Conservation (phyloP, 1,140 invertebrate species). For the Acromyrmex heyeri region DNA sequence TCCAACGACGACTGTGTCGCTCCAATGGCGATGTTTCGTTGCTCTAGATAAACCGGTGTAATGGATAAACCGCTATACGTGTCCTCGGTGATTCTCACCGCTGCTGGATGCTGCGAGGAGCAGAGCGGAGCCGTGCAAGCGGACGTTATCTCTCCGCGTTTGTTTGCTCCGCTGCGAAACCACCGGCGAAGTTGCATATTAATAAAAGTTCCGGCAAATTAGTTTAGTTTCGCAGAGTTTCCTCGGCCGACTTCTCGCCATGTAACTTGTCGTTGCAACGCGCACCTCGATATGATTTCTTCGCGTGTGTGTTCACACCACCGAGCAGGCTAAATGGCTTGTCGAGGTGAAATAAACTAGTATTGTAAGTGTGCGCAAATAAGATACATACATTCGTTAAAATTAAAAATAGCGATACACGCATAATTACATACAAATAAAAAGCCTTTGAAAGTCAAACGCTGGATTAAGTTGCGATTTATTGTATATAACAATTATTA, state of each 20-base stretch:
- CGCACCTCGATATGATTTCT: slow-evolving; percentile 60
- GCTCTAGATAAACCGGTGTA: slow-evolving; percentile 61
- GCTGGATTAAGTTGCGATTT: no score
- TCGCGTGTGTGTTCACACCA: slow-evolving; percentile 16
- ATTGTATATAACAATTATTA: no score
- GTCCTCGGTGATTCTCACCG: slow-evolving; percentile 1
- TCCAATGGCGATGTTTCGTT: slow-evolving; percentile 41
- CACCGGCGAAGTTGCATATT: slow-evolving; percentile 78
- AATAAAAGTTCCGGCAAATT: slow-evolving; percentile 82
- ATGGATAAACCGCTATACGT: slow-evolving; percentile 63
- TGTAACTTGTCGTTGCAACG: slow-evolving; percentile 50
- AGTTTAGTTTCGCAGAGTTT: slow-evolving; percentile 78
- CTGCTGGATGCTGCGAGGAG: slow-evolving; percentile 3
- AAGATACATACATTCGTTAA: background rate
- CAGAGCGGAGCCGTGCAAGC: slow-evolving; percentile 12
- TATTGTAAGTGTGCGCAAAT: background rate
- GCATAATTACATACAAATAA: background rate
- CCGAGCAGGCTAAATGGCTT: slow-evolving; percentile 32
- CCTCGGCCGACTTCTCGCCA: slow-evolving; percentile 50
- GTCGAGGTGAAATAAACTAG: slow-evolving; percentile 51
- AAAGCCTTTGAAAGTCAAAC: no score
- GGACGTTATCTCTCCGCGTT: slow-evolving; percentile 73
- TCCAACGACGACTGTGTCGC: slow-evolving; percentile 20
- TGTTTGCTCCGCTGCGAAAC: slow-evolving; percentile 71
- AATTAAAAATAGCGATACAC: background rate